Evolutionary conservation across 2,113 vertebrate species (phyloP), one percentile per base, ranked within the genome.

Genomic region (Microcebus ravelobensis): DNA sequence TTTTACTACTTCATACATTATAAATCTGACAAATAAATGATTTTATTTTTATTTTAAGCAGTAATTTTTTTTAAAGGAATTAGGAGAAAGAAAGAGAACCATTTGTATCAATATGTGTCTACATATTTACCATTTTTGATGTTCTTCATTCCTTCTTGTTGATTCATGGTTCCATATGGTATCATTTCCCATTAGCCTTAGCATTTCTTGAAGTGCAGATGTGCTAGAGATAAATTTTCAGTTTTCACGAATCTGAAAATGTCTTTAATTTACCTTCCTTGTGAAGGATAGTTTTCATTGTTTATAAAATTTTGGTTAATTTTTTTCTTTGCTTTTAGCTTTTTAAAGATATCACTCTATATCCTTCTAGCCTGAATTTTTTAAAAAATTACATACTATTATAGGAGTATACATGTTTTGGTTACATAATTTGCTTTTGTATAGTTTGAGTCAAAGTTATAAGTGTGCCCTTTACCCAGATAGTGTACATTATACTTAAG

Each of bases 1-100:
- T 88, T 63, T 96, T 52, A 73, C 34, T 76, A 88, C 6, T 61
- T 90, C 20, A 17, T 52, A 65, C 11, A 61, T 61, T 88, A 42
- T 31, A 76, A 80, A 59, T 13, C 7, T 21, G 50, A 57, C 8
- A 88, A 84, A 86, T 81, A 65, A 57, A 25, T 23, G 23, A 21
- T 55, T 80, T 90, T 77, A 67, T 57, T 96, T 95, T 84, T 65
- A 59, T 73, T 81, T 95, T 86, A 88, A 92, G 71, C 6, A 50
- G 9, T 34, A 57, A 73, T 34, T 21, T 88, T 45, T 45, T 85
- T 65, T 79, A 63, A 96, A 91, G 13, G 18, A 36, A 85, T 52
- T 83, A 86, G 50, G 45, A 68, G 31, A 70, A 31, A 79, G 59
- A 27, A 13, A 89, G 31, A 80, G 2, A 81, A 39, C 4, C 14